Base-by-base conservation (phyloP, 2,113 vertebrate genomes). In the Hippolais icterina region DNA sequence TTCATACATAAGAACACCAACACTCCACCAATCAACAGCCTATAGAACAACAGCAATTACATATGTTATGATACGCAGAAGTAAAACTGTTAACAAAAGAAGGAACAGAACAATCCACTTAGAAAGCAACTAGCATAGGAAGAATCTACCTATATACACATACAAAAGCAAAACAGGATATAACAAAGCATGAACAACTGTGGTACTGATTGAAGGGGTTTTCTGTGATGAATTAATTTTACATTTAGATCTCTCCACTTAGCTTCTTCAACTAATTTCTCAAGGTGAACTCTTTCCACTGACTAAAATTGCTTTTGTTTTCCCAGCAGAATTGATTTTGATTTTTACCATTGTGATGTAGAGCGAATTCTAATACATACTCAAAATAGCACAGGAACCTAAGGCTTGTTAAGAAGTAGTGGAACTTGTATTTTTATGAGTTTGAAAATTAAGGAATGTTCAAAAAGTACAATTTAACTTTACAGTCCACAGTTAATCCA, bases 11-110 rank as follows among this genome's bases (percentile, higher is more conserved):
- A 99, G 97, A 81, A 99, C 99, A 46, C 99, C 99, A 63, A 99
- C 98, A 96, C 99, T 99, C 99, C 99, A 99, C 99, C 99, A 99
- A 97, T 99, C 99, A 97, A 99, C 99, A 47, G 99, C 99, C 99
- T 99, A 96, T 0, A 94, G 96, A 95, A 96, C 19, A 79, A 83
- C 35, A 97, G 81, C n/a, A 86, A 92, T 78, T 66, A 86, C 10
- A 11, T 31, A 83, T 35, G 44, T 96, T 89, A 88, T 6, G 69
- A 90, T 57, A 56, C 2, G 0, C 8, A 50, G 41, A 80, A 61
- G 18, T 37, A 88, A 79, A 95, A 90, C 7, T 37, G 15, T 49
- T 90, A 82, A 72, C 79, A 76, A 66, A 64, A 83, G 42, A 80
- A 93, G 19, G 41, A 92, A 84, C 23, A 70, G 90, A 84, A 35